Evolutionary conservation across 2,888 invertebrate genomes (phyloP), one percentile per base, ranked within the genome.

Genomic region (Ichneumoninae sp.): DNA sequence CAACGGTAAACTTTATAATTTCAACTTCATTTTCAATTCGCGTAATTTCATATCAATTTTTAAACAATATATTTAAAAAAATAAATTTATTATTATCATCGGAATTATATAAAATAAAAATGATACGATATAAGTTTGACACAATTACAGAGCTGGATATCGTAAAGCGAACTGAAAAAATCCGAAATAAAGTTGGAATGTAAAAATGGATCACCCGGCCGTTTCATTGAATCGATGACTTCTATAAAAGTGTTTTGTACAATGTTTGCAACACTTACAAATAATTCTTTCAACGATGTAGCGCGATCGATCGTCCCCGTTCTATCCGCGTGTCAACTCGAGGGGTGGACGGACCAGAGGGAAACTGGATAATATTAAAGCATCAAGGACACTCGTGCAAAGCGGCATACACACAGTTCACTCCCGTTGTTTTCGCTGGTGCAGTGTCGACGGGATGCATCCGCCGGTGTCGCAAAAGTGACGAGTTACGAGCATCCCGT

Each of bases 341-440:
- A 54, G 16, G 60, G 40, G 16, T 57, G 40, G 70, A 70, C 22
- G 16, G 57, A 22, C 19, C 13, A 54, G 36, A 50, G 69, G 30
- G 70, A 60, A 36, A 66, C 30, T 19, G 47, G 69, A 44, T 50
- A 19, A 68, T 50, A 70, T 65, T 19, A 36, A 33, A 22, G 50
- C 44, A 60, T 72, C 44, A 33, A 44, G 74, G 8, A 74, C 60
- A 47, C 66, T 52, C 47, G 36, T 50, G 33, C 47, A 52, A 52
- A 19, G 74, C 62, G 65, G 40, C 44, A 44, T 75, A 30, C 50
- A 26, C 30, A 40, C 66, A 52, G n/a, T 57, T 33, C 81, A 62
- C 52, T 82, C 47, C 69, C 54, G 82, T 68, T 75, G 77, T 80
- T 76, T 75, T 86, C 54, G 78, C 57, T 80, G 72, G 8, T 54